Evolutionary conservation across 2,888 invertebrate species (phyloP).

Genomic region (Protonemura montana): DNA sequence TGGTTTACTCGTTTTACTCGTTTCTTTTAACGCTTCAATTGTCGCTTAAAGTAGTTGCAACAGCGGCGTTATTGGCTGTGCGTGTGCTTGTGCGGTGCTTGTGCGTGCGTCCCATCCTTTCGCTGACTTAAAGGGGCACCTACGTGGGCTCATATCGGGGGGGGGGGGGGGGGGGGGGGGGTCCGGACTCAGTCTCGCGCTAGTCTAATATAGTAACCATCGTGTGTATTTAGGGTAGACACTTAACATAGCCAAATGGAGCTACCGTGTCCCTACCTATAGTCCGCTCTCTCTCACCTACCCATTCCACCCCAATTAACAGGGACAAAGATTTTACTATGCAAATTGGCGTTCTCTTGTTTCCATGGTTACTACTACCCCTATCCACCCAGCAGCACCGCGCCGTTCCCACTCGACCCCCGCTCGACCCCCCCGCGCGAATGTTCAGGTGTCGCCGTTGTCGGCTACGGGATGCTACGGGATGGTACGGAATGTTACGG

Average conservation of each 20-base stretch:
- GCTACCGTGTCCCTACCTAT: slow-evolving; percentile 45
- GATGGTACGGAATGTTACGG: too few species aligned
- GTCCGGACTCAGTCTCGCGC: neutral
- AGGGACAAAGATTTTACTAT: slow-evolving; percentile 57
- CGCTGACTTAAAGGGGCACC: neutral
- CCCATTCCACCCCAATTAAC: slow-evolving; percentile 52
- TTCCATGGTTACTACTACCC: slow-evolving; percentile 53
- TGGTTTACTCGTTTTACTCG: too few species aligned
- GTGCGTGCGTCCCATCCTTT: neutral
- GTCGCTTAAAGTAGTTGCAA: too few species aligned
- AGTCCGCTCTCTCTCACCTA: slow-evolving; percentile 15
- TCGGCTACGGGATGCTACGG: too few species aligned
- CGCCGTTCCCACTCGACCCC: neutral
- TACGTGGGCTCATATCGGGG: too few species aligned
- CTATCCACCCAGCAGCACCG: neutral
- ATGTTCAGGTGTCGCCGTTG: slow-evolving; percentile 36
- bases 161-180: neutral
- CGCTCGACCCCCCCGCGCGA: slow-evolving; percentile 1
- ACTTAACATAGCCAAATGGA: slow-evolving; percentile 45
- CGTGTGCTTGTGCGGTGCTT: slow-evolving; percentile 16
- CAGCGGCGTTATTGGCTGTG: slow-evolving; percentile 36
- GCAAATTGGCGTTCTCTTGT: slow-evolving; percentile 56
- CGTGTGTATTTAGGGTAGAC: slow-evolving; percentile 40
- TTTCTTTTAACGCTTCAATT: too few species aligned
- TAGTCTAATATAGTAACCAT: slow-evolving; percentile 38